Base-by-base conservation (phyloP, 2,797 vertebrate genomes). In the Leptoclinus maculatus region DNA sequence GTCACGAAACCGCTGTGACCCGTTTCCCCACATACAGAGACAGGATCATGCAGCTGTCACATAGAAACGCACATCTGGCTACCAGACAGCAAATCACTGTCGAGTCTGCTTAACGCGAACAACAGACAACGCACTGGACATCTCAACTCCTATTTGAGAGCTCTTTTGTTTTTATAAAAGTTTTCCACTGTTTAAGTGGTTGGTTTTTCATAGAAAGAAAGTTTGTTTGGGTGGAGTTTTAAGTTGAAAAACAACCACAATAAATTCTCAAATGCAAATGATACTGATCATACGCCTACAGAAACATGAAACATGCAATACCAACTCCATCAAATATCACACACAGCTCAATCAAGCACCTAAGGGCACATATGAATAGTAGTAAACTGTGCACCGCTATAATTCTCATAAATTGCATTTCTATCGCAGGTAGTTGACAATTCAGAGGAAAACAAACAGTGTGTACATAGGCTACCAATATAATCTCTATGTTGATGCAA, bases 1-100 rank as follows among this genome's bases (percentile, higher is more conserved):
- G 83, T 85, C 76, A 78, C n/a, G 7, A 73, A 66, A 27, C 63
- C 38, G 39, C 45, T 25, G 45, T 58, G 78, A 74, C 76, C 79
- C 82, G 81, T 69, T 77, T 59, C 25, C 16, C 47, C 62, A 49
- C 32, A 62, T 10, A 23, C 39, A 29, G 16, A 63, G 54, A 54
- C 29, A 7, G 1, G 23, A 45, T 36, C 19, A 19, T 8, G 32
- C 51, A 58, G 67, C 54, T 39, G 53, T 64, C 27, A 29, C 38
- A 39, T 6, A 17, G 8, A 63, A 56, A 43, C 16, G 21, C 73
- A 80, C 60, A 81, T 85, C 62, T 82, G 79, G 77, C 11, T n/a
- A 12, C n/a, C 25, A 23, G 58, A 60, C 34, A 7, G 3, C 14
- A 23, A 36, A 60, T 39, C 58, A 54, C 23, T 27, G 25, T 56